A percentile compares a stretch with the other conserved stretches of the same genome.
Conservation (phyloP, 2,888 invertebrate genomes). For the Leptinotarsa peninsularis region DNA sequence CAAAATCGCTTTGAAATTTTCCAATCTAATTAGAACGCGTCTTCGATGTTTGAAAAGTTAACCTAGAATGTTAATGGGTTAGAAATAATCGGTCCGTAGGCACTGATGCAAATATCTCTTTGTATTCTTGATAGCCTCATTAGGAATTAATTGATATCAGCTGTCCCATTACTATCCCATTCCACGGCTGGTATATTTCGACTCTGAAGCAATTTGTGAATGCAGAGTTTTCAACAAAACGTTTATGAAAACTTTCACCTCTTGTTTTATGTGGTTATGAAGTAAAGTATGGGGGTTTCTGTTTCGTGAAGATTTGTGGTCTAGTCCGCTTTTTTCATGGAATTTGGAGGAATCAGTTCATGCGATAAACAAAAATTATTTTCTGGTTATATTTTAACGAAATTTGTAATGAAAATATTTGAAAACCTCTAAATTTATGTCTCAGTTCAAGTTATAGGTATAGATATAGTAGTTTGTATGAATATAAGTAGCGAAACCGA, state of each 20-base stretch:
- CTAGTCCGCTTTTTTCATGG: no score
- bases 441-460: no score
- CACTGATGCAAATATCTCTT: slow-evolving; percentile 44
- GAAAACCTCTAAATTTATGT: no score
- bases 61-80: slow-evolving; percentile 41
- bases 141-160: slow-evolving; percentile 42
- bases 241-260: background rate
- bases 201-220: background rate
- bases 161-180: slow-evolving; percentile 23
- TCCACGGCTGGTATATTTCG: slow-evolving; percentile 6
- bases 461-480: no score
- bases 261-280: background rate
- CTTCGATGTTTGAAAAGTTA: slow-evolving; percentile 38
- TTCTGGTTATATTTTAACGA: no score
- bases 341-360: no score
- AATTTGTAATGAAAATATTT: no score
- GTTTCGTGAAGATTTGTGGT: no score
- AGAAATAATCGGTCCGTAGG: slow-evolving; percentile 41
- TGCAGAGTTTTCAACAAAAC: background rate
- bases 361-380: no score
- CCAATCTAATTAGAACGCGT: slow-evolving; percentile 30
- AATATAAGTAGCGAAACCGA: no score
- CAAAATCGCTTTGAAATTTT: slow-evolving; percentile 31
- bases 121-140: slow-evolving; percentile 47
- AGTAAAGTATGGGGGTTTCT: no score